These are phyloP conservation scores for Lymantria monacha DNA, from an alignment of 2,888 invertebrate genomes.

Conservation along the genomic window DNA sequence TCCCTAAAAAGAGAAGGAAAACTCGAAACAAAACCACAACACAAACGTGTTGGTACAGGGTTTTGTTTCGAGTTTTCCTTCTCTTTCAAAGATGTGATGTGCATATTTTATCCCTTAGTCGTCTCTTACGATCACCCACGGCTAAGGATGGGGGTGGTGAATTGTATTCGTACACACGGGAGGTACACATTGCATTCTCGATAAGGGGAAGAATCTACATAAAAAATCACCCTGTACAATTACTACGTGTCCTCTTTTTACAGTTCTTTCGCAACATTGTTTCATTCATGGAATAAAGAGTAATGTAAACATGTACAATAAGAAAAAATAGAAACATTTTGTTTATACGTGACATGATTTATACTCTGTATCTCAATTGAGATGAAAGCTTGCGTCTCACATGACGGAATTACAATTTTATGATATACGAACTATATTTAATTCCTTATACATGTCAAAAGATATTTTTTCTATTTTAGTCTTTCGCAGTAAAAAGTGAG, in stretches of 20 bases:
- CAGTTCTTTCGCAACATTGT: conserved; percentile 18
- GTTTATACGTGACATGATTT: conserved; percentile 18
- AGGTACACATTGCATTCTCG: too few relatives aligned
- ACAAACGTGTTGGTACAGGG: too few relatives aligned
- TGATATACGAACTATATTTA: not conserved
- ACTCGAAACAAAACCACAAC: too few relatives aligned
- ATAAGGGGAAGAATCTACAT: too few relatives aligned
- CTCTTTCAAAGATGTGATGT: too few relatives aligned
- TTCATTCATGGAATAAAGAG: conserved; percentile 22
- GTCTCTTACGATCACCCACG: too few relatives aligned
- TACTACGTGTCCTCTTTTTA: conserved; percentile 2
- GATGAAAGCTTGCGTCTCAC: not conserved
- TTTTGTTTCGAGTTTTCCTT: too few relatives aligned
- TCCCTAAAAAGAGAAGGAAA: too few relatives aligned
- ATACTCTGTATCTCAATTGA: conserved; percentile 16
- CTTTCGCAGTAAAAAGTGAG: not conserved
- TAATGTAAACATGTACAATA: conserved; percentile 9
- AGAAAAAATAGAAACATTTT: conserved; percentile 2
- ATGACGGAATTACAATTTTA: not conserved
- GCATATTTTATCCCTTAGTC: too few relatives aligned
- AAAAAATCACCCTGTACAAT: not conserved
- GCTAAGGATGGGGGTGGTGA: too few relatives aligned
- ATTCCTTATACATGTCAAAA: not conserved
- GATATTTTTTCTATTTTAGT: not conserved
- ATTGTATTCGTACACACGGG: too few relatives aligned